Base-by-base conservation (phyloP, 2,888 invertebrate species). In the Lumbricus terrestris region DNA sequence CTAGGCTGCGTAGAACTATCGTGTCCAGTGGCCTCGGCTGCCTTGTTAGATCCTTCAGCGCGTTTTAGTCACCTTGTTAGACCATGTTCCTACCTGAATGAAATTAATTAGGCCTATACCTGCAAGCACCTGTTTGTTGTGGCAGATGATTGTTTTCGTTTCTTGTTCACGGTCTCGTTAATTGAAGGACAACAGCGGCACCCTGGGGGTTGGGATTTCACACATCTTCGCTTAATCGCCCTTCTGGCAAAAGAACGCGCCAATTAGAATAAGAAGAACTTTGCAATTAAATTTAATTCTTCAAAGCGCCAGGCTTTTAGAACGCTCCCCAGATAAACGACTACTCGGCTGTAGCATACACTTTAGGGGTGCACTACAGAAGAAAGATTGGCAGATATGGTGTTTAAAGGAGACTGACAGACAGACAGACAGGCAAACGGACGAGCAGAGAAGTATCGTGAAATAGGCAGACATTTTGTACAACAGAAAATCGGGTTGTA, bases 61-160 rank as follows among this genome's bases (percentile, higher is more conserved):
- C n/a, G 1, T 29, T n/a, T 69, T 69, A 0, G n/a, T 6, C 69
- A n/a, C 5, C 29, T 69, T 5, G 69, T 69, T 69, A 69, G 69
- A 69, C 69, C 69, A 69, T 69, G 69, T n/a, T 29, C n/a, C n/a
- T 29, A 69, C 69, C 69, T 69, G 69, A 69, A 69, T 69, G 69
- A 69, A 69, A 69, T 69, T 69, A 69, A 69, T 69, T 69, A 69
- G 69, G n/a, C 69, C 69, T 69, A n/a, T n/a, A 69, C 69, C 69
- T 69, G 69, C n/a, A 8, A 69, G 69, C 69, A n/a, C 69, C 69
- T 69, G 69, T 69, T 69, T 69, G 69, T 69, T 69, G 69, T 69
- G 29, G n/a, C 29, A 69, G 69, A 69, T n/a, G 69, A 69, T 69
- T 69, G 69, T 69, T 69, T 15, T 0, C n/a, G 69, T n/a, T 69